Conservation (phyloP, 1,140 invertebrate species). For the Hermetia illucens region DNA sequence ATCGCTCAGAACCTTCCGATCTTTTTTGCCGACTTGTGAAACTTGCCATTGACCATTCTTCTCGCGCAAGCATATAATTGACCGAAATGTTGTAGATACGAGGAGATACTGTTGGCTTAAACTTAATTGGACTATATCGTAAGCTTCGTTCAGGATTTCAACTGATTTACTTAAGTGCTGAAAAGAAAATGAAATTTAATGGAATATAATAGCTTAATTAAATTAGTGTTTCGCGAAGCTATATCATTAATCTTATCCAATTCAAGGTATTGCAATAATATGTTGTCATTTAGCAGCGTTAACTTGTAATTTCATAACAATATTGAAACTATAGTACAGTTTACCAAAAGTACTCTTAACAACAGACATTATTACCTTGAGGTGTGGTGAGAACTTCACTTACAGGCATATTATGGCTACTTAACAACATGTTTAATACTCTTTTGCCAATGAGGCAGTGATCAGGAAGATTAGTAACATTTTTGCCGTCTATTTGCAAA, state of each 20-base stretch:
- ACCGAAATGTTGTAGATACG: slow-evolving; percentile 64
- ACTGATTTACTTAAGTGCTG: slow-evolving; percentile 73
- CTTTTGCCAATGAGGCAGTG: too few species aligned
- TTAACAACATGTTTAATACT: too few species aligned
- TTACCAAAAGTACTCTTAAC: too few species aligned
- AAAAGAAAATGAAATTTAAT: slow-evolving; percentile 9
- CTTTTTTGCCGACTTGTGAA: slow-evolving; percentile 69
- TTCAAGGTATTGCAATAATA: not conserved
- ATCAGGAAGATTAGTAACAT: too few species aligned
- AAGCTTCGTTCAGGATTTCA: slow-evolving; percentile 68
- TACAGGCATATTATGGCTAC: too few species aligned
- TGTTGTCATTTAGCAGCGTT: too few species aligned
- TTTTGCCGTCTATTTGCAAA: too few species aligned
- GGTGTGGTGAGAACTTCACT: too few species aligned
- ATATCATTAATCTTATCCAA: not conserved
- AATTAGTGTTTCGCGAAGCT: too few species aligned
- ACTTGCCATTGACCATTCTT: slow-evolving; percentile 38
- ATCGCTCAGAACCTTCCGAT: slow-evolving; percentile 52
- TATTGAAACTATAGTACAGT: too few species aligned
- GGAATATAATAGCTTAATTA: not conserved
- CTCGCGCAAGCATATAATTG: slow-evolving; percentile 54
- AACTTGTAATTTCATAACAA: too few species aligned
- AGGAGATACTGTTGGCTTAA: slow-evolving; percentile 62
- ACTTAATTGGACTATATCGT: slow-evolving; percentile 72
- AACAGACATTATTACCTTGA: too few species aligned